phyloP scores from a whole-genome alignment of 2,113 vertebrate genomes.

The Miniopterus natalensis region DNA sequence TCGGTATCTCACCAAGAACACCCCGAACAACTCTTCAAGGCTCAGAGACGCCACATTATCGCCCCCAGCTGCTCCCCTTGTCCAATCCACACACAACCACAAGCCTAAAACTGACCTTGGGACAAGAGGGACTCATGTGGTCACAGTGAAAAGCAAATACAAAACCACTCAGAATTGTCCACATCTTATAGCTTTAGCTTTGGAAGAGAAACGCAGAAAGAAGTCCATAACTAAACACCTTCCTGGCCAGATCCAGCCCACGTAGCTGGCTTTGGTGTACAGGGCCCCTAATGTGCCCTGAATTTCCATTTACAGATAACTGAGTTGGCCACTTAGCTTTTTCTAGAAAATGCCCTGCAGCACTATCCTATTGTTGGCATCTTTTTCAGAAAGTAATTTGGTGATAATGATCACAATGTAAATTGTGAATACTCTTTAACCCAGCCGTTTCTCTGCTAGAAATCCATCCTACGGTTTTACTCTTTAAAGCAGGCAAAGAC shows the following conservation, averaged over 20 bases:
- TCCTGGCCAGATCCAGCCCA: neutral
- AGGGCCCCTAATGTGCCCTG: too few relatives aligned
- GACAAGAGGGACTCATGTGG: neutral
- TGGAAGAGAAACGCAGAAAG: neutral
- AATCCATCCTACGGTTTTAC: neutral
- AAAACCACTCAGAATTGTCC: neutral
- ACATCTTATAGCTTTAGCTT: neutral
- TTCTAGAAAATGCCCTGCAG: neutral
- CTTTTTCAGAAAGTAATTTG: neutral
- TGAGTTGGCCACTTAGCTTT: neutral
- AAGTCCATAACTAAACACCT: neutral
- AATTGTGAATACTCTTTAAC: neutral
- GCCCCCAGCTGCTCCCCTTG: too few relatives aligned
- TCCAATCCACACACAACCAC: neutral
- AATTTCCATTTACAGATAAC: neutral
- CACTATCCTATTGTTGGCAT: rapidly evolving
- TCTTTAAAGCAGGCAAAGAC: neutral
- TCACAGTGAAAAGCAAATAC: neutral
- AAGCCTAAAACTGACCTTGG: too few relatives aligned
- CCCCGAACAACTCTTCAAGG: neutral
- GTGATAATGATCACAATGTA: neutral
- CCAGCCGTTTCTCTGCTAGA: neutral
- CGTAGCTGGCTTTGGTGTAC: neutral
- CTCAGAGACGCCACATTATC: rapidly evolving
- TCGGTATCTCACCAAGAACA: too few relatives aligned